phyloP scores from a whole-genome alignment of 2,797 vertebrate genomes.

The Enteromius argenteus region DNA sequence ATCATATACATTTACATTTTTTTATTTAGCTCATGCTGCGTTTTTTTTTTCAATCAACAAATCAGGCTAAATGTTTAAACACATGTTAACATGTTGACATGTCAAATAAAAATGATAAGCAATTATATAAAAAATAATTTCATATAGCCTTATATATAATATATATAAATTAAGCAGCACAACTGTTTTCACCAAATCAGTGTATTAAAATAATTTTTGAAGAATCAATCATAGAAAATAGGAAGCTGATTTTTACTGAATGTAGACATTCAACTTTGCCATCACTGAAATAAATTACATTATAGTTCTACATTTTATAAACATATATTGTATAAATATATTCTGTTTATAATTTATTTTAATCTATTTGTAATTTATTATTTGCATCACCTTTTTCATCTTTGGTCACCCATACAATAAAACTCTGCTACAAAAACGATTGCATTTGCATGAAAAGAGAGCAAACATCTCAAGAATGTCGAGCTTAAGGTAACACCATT shows the following conservation, averaged over 20 bases:
- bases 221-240: neutral
- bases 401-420: neutral
- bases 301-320: neutral
- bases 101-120: neutral
- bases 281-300: neutral
- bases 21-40: neutral
- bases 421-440: conserved; percentile 34
- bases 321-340: neutral
- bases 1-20: neutral
- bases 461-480: conserved; percentile 70
- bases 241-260: neutral
- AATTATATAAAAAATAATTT: neutral
- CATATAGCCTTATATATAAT: neutral
- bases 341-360: neutral
- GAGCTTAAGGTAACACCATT: conserved; percentile 65
- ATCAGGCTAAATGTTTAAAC: neutral
- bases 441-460: conserved; percentile 52
- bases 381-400: neutral
- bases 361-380: neutral
- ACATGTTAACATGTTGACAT: neutral
- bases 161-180: neutral
- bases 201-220: neutral
- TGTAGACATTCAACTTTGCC: neutral
- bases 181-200: neutral
- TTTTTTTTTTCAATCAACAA: neutral